Evolutionary conservation across 2,113 vertebrate genomes (phyloP).

Genomic region (Rhadina sibilatrix): DNA sequence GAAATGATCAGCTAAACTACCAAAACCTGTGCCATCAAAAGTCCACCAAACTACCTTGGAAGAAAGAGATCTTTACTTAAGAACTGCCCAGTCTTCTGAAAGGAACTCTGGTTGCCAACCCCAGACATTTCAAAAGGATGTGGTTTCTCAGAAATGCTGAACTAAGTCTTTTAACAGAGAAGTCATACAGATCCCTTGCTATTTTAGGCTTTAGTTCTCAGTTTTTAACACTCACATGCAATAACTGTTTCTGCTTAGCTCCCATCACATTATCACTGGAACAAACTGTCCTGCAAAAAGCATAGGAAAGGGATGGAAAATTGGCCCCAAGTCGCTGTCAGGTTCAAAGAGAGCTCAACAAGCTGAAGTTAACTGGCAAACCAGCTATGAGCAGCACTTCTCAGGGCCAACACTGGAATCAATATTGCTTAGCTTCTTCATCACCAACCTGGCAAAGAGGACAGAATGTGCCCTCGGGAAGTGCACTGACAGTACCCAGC

Average conservation of each 20-base stretch:
- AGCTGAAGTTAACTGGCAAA: background rate
- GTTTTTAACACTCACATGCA: background rate
- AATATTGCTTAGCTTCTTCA: too few species aligned
- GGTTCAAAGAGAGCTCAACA: background rate
- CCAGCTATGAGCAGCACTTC: accelerated
- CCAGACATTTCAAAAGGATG: constrained; percentile 15
- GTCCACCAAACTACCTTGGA: background rate
- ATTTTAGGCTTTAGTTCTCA: constrained; percentile 12
- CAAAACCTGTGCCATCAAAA: background rate
- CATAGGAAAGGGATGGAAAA: background rate
- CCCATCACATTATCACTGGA: background rate
- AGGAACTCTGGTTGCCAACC: background rate
- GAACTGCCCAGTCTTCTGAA: background rate
- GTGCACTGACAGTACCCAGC: accelerated
- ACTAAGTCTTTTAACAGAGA: background rate
- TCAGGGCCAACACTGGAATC: background rate
- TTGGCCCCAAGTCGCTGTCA: background rate
- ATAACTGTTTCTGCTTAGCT: background rate
- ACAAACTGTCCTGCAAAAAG: background rate
- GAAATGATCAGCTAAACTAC: background rate
- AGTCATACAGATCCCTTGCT: background rate
- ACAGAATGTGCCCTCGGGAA: background rate
- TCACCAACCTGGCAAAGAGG: background rate
- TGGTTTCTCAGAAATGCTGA: constrained; percentile 39
- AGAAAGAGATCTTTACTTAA: background rate